Conservation (phyloP, 2,113 vertebrate genomes). For the Sinocyclocheilus anshuiensis region DNA sequence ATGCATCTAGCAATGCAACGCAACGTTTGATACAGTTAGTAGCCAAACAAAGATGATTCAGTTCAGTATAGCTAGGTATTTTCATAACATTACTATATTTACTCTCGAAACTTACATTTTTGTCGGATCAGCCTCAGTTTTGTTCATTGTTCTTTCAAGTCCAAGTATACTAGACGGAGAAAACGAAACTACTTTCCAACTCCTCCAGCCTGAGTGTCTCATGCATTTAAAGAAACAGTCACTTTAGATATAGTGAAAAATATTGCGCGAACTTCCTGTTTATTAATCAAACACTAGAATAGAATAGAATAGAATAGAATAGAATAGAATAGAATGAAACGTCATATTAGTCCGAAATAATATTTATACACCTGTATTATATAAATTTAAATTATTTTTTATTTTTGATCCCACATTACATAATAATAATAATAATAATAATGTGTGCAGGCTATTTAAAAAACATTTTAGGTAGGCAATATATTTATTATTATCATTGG, state of each 20-base stretch:
- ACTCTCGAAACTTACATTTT: conserved; percentile 9
- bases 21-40: not conserved
- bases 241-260: not conserved
- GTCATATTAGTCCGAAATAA: not conserved
- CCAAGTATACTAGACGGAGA: not conserved
- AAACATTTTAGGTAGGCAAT: too few relatives aligned
- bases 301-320: too few relatives aligned
- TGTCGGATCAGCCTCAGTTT: not conserved
- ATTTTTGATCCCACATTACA: too few relatives aligned
- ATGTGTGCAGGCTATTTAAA: too few relatives aligned
- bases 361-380: not conserved
- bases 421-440: too few relatives aligned
- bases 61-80: not conserved
- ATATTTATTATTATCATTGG: too few relatives aligned
- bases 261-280: not conserved
- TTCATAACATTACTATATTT: not conserved
- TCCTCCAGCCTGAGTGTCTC: too few relatives aligned
- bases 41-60: not conserved
- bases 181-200: conserved; percentile 8
- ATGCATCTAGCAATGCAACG: not conserved
- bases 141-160: not conserved
- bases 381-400: too few relatives aligned
- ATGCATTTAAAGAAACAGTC: conserved; percentile 21
- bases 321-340: not conserved
- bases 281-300: not conserved